A percentile compares a stretch with the other conserved stretches of the same genome.
phyloP scores from a whole-genome alignment of 30 jellyfish, hydroid and myxozoan species.

The Turritopsis rubra region DNA sequence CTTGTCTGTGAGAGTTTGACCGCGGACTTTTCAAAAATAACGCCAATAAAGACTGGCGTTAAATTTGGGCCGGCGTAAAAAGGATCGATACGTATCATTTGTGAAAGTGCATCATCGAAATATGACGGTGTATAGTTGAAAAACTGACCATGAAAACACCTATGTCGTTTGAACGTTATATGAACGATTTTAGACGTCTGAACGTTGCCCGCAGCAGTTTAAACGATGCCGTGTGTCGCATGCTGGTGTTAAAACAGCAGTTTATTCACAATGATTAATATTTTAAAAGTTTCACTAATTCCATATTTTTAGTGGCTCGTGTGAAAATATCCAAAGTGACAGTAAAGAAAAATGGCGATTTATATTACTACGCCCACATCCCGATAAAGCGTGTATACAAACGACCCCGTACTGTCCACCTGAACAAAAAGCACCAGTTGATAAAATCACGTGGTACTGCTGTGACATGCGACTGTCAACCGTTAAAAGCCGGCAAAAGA shows the following conservation, averaged over 20 bases:
- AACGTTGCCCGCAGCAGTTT: not conserved
- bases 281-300: too few relatives aligned
- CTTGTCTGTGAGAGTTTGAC: too few relatives aligned
- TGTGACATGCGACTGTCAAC: constrained; percentile 11
- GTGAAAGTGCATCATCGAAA: too few relatives aligned
- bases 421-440: not conserved
- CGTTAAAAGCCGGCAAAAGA: constrained; percentile 17
- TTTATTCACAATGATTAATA: too few relatives aligned
- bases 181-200: not conserved
- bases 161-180: not conserved
- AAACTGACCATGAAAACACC: too few relatives aligned
- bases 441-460: not conserved
- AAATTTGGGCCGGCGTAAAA: too few relatives aligned
- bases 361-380: not conserved
- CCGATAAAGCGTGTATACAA: constrained; percentile 2
- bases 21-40: too few relatives aligned
- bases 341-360: not conserved
- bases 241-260: too few relatives aligned
- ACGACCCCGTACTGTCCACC: not conserved
- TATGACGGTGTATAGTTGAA: too few relatives aligned
- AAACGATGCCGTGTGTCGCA: too few relatives aligned
- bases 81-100: too few relatives aligned
- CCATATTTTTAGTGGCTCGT: constrained; percentile 10
- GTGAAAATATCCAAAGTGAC: constrained; percentile 9
- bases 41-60: too few relatives aligned